Percentiles rank a stretch among this genome's conserved stretches.
Evolutionary conservation across 2,113 vertebrate species (phyloP).

Genomic region (Equus quagga): DNA sequence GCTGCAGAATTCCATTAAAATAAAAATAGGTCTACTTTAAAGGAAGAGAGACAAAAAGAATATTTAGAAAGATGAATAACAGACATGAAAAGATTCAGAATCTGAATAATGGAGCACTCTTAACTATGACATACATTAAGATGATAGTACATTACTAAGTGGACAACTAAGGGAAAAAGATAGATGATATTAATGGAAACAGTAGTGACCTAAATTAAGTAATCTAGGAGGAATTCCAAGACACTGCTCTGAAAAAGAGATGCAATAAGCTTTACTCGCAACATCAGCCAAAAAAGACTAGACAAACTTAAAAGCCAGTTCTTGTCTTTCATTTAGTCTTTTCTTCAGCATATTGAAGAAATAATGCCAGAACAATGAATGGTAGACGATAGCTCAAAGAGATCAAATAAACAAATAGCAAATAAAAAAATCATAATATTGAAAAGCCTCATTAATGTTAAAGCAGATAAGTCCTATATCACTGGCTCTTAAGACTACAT

Average conservation of each 20-base stretch:
- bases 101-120: conserved; percentile 59
- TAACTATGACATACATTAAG: not conserved
- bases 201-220: conserved; percentile 59
- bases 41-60: not conserved
- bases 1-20: not conserved
- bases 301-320: conserved; percentile 54
- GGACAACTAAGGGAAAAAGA: conserved; percentile 45
- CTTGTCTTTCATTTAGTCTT: conserved; percentile 58
- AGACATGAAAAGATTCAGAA: conserved; percentile 37
- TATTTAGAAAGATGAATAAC: not conserved
- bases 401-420: not conserved
- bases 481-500: not conserved
- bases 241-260: conserved; percentile 56
- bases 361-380: not conserved
- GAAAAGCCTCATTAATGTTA: not conserved
- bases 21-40: not conserved
- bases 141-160: not conserved
- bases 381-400: not conserved
- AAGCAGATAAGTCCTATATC: not conserved
- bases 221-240: conserved; percentile 68
- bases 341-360: conserved; percentile 59
- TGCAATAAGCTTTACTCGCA: conserved; percentile 26
- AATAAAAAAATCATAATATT: not conserved
- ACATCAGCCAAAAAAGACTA: not conserved
- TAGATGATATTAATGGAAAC: conserved; percentile 50